Base-by-base conservation (phyloP, 1,140 invertebrate species). In the Druon quercuslanigerum region DNA sequence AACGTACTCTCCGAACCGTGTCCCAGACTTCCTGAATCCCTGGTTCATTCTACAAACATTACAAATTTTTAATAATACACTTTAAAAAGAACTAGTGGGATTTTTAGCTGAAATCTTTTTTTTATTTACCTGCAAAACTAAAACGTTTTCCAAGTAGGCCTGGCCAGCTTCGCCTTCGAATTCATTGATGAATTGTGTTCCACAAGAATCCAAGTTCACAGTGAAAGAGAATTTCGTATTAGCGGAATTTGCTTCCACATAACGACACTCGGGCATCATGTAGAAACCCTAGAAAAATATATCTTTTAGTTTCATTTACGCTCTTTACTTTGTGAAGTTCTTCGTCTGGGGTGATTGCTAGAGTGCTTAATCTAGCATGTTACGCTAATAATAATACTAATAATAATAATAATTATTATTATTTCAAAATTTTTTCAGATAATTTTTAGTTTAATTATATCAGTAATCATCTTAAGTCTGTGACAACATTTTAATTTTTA, bases 1-100 rank as follows among this genome's bases (percentile, higher is more conserved):
- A 97, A 74, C 95, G 92, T 0, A 97, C 95, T 71, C 94, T 92
- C 54, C 95, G 92, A 40, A 96, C 94, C 3, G 94, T 95, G 84
- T 96, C 96, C 96, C 96, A 96, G 0, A 96, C 94, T 92, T 96
- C 95, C 89, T 96, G 95, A 81, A 96, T 95, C 8, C 95, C 96
- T 3, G 93, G 93, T 86, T 97, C 96, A 82, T 96, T 96, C 92
- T 95, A 46, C 9, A 46, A 46, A 46, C 9, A 46, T 8, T 1
- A 9, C 0, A 7, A 46, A 0, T 46, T 46, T 25, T 50, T 56
- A 57, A 74, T 66, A 72, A 66, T 71, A 76, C 54, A 46, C 17
- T 73, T 73, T 73, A n/a, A n/a, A n/a, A n/a, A n/a, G n/a, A n/a
- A n/a, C n/a, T n/a, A n/a, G n/a, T 46, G 7, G 17, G 6, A 17